Evolutionary conservation across 2,113 vertebrate species (phyloP).

Genomic region (Bufo bufo): DNA sequence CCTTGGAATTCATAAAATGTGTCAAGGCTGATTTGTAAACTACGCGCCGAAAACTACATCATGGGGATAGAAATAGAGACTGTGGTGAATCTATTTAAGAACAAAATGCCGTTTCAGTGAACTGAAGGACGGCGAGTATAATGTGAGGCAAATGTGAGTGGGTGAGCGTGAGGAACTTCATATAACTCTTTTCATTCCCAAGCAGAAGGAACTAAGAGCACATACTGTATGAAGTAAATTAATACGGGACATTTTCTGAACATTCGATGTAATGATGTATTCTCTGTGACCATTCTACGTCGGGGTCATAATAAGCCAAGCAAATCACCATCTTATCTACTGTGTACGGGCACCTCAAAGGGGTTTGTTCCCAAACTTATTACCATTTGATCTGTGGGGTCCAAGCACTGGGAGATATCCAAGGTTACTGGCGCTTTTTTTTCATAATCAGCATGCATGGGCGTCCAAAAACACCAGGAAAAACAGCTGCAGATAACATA

Average conservation of each 20-base stretch:
- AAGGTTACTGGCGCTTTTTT: no score
- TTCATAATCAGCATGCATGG: no score
- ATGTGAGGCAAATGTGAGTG: constrained; percentile 5
- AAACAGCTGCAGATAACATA: no score
- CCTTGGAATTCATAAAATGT: constrained; percentile 18
- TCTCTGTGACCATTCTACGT: neutral
- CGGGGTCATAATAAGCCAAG: neutral
- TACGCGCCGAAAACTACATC: neutral
- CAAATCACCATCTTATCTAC: neutral
- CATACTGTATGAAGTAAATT: neutral
- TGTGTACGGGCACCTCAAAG: no score
- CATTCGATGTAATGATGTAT: neutral
- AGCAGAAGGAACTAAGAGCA: neutral
- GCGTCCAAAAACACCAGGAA: no score
- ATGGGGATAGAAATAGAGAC: constrained; percentile 11
- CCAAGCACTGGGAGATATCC: no score
- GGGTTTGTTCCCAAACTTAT: no score
- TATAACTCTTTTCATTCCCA: neutral
- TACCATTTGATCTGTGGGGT: no score
- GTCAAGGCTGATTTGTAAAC: constrained; percentile 24
- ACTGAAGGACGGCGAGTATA: neutral
- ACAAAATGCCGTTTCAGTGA: neutral
- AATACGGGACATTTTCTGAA: neutral
- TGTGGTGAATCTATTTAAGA: constrained; percentile 21
- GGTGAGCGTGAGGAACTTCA: constrained; percentile 25